Base-by-base conservation (phyloP, 1,140 invertebrate genomes). In the Drosophila pruinosa region DNA sequence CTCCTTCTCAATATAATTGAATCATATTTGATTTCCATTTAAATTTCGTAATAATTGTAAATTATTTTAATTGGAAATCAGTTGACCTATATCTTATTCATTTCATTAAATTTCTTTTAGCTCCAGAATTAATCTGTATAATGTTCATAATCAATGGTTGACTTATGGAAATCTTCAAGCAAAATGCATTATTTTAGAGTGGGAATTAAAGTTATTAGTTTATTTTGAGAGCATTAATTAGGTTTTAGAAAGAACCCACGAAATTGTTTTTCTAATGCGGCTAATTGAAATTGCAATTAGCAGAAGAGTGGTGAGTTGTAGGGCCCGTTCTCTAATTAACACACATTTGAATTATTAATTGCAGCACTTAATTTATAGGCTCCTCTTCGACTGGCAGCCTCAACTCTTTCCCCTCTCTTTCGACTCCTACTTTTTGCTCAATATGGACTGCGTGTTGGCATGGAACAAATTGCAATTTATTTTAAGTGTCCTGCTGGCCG, bases 331-430 rank as follows among this genome's bases (percentile, higher is more conserved):
- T 52, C 73, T 86, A 86, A 85, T 85, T 86, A 86, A 85, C 81
- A 86, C 81, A 75, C 77, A 77, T 80, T 86, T 85, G 61, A 85
- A 86, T 85, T 81, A 85, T 85, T 85, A 86, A 85, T 85, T 85
- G 81, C 64, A 68, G 73, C 76, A 85, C 81, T 86, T 85, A 80
- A 85, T 81, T 86, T 85, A 80, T 86, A 77, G 76, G 64, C 81
- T 34, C 62, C 57, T 36, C 12, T 12, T 6, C 54, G 2, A 17
- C 53, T 15, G 6, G 2, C 34, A 10, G 3, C 15, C 28, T 17
- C 10, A 34, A 34, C 10, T 10, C n/a, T 3, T 17, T 8, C 38
- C 31, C 45, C 24, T 8, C 8, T 26, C 28, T 52, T 21, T 14
- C 34, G 12, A 28, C 7, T 7, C 38, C n/a, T 14, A n/a, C n/a